A percentile compares a stretch with the other conserved stretches of the same genome.
phyloP scores from a whole-genome alignment of 2,888 invertebrate genomes.

The Mesorhabditis belari region DNA sequence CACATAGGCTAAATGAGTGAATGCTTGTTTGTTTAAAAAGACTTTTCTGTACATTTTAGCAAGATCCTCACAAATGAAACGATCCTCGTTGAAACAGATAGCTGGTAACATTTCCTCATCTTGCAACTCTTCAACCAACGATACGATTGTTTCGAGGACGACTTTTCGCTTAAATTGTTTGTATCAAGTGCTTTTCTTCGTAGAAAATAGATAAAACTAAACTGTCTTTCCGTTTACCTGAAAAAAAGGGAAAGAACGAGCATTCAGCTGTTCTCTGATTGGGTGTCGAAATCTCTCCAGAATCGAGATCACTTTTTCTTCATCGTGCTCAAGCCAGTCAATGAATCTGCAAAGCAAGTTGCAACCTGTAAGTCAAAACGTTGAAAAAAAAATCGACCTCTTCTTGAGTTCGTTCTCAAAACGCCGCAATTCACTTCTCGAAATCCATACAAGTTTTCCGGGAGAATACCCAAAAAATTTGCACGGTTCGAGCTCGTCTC shows the following conservation, averaged over 20 bases:
- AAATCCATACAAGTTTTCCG: slow-evolving; percentile 39
- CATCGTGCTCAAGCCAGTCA: background rate
- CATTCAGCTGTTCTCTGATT: slow-evolving; percentile 25
- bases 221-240: slow-evolving; percentile 17
- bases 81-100: slow-evolving; percentile 50
- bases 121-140: slow-evolving; percentile 40
- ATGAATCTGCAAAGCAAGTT: background rate
- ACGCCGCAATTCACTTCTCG: slow-evolving; percentile 32
- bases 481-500: slow-evolving; percentile 44
- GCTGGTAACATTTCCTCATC: slow-evolving; percentile 45
- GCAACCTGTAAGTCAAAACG: too few species aligned
- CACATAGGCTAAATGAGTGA: background rate
- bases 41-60: slow-evolving; percentile 11
- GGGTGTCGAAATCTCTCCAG: slow-evolving; percentile 26
- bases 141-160: slow-evolving; percentile 41
- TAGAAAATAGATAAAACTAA: background rate
- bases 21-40: background rate
- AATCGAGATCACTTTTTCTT: background rate
- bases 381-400: slow-evolving; percentile 1
- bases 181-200: background rate
- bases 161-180: slow-evolving; percentile 15
- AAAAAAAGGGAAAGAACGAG: slow-evolving; percentile 34
- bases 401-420: slow-evolving; percentile 40
- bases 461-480: slow-evolving; percentile 38
- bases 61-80: slow-evolving; percentile 44